These are phyloP conservation scores for Sycophila texana DNA, from an alignment of 2,888 invertebrate genomes.

Conservation along the genomic window DNA sequence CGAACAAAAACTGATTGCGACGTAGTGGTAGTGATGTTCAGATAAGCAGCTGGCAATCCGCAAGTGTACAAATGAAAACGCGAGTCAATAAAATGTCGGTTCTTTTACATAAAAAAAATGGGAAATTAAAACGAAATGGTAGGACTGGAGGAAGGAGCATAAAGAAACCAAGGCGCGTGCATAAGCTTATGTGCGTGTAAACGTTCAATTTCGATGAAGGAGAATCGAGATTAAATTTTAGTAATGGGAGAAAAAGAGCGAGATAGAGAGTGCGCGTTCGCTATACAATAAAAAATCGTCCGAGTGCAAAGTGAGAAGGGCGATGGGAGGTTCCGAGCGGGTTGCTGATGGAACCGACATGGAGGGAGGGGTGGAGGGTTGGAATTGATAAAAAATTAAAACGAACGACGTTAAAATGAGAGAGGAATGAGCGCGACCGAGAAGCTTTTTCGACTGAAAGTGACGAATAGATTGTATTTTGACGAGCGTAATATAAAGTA, in stretches of 20 bases:
- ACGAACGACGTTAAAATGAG: conserved; percentile 43
- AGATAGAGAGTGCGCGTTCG: neutral
- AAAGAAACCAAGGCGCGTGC: neutral
- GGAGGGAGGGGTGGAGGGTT: neutral
- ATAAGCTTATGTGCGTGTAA: neutral
- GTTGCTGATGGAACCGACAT: neutral
- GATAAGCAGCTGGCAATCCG: conserved; percentile 39
- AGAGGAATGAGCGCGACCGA: neutral
- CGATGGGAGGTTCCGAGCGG: too few species aligned
- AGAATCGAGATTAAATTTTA: conserved; percentile 42
- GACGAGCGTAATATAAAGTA: conserved; percentile 36
- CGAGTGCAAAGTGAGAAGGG: neutral
- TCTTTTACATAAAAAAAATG: neutral
- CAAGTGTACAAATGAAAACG: neutral
- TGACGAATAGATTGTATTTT: conserved; percentile 51
- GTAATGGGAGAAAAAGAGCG: conserved; percentile 38
- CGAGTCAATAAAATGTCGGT: neutral
- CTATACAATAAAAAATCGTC: conserved; percentile 35
- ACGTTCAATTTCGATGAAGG: conserved; percentile 38
- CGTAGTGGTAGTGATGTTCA: neutral
- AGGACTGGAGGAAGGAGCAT: neutral
- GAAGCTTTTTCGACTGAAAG: conserved; percentile 25
- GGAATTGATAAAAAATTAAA: conserved; percentile 51
- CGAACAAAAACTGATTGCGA: conserved; percentile 1
- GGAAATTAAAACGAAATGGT: conserved; percentile 10